phyloP scores from a whole-genome alignment of 2,888 invertebrate genomes.

The Sinohyriopsis cumingii region DNA sequence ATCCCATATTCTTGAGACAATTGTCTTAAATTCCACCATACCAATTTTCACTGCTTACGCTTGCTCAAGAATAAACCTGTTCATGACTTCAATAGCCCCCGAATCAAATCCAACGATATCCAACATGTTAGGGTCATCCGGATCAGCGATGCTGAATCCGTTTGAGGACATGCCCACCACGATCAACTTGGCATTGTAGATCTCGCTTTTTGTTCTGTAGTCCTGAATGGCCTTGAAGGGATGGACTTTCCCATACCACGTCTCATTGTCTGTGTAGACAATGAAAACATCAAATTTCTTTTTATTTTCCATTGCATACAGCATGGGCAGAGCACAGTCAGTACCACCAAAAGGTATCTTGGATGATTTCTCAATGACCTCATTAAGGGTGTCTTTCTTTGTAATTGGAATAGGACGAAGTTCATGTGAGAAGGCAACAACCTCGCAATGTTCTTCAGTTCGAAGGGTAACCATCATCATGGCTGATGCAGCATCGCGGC shows the following conservation, averaged over 20 bases:
- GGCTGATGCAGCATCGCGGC: slow-evolving; percentile 76
- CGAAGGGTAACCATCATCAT: slow-evolving; percentile 67
- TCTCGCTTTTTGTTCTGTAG: slow-evolving; percentile 75
- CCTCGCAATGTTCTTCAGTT: slow-evolving; percentile 56
- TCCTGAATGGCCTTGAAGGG: slow-evolving; percentile 75
- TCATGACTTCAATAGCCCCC: slow-evolving; percentile 68
- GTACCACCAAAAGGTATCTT: slow-evolving; percentile 50
- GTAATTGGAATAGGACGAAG: slow-evolving; percentile 35
- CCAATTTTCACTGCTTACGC: slow-evolving; percentile 4
- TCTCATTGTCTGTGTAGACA: slow-evolving; percentile 78
- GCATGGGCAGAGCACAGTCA: slow-evolving; percentile 63
- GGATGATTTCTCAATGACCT: slow-evolving; percentile 33
- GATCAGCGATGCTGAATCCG: slow-evolving; percentile 71
- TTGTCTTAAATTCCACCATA: no score
- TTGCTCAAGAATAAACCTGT: slow-evolving; percentile 52
- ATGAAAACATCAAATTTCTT: slow-evolving; percentile 82
- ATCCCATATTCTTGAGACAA: no score
- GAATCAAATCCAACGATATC: slow-evolving; percentile 72
- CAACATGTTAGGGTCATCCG: slow-evolving; percentile 71
- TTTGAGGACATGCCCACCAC: slow-evolving; percentile 66
- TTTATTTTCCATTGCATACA: slow-evolving; percentile 79
- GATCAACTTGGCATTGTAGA: slow-evolving; percentile 55
- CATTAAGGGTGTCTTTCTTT: slow-evolving; percentile 32
- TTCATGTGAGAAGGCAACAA: slow-evolving; percentile 52
- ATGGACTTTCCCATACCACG: slow-evolving; percentile 71